Evolutionary conservation across 2,113 vertebrate genomes (phyloP), one percentile per base, ranked within the genome.

Genomic region (Triplophysa tibetana): DNA sequence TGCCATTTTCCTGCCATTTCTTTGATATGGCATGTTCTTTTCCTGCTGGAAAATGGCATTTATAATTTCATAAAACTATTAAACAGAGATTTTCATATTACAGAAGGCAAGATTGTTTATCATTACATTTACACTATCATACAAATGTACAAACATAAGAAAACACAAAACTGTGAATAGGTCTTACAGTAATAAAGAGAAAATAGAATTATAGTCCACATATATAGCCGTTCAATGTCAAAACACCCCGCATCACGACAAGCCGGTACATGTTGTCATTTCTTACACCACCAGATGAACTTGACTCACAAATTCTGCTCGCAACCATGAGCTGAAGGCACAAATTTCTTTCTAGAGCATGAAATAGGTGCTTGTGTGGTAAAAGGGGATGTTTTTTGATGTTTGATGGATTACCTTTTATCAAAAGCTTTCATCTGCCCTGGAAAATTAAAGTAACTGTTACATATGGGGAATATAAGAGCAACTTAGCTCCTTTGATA

Each of bases 1-100:
- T 66, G 72, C 76, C 72, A 67, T 78, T 83, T 84, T 70, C 43
- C 74, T 73, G 79, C 72, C 69, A 61, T 73, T 33, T 78, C 80
- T 72, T 29, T 73, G 26, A 2, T n/a, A n/a, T 38, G 54, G 12
- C 14, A 52, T 17, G 50, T 52, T 52, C 16, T 16, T 52, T 52
- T 17, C 14, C 50, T 52, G 50, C 50, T 45, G 43, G 43, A 11
- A 8, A 2, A 63, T 12, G 38, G 29, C 24, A 54, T 50, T 56
- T 58, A 21, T 19, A 19, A 24, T 24, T 63, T 58, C 19, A 2
- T 58, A 3, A n/a, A 56, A n/a, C 19, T 0, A 2, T 8, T n/a
- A n/a, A 9, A 58, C n/a, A n/a, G 19, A 58, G n/a, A 10, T 58
- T 16, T 52, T 52, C 16, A 54, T 16, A 54, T 54, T 14, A 54